phyloP scores from a whole-genome alignment of 2,888 invertebrate genomes.

The Clivina fossor region DNA sequence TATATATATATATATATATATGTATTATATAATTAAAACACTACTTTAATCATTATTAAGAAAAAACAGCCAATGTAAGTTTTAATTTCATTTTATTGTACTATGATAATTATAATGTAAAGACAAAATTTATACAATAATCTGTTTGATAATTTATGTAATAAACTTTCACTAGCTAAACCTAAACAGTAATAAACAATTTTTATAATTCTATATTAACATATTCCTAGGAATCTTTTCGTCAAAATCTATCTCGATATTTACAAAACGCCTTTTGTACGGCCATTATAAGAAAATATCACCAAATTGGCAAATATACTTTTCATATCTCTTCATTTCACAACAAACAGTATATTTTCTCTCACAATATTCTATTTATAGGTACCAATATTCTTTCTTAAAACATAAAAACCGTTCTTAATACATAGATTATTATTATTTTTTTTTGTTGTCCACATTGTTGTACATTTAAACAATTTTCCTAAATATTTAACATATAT shows the following conservation, averaged over 20 bases:
- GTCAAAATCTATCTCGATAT: slow-evolving; percentile 32
- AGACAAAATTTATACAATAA: slow-evolving; percentile 35
- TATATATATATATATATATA: no score
- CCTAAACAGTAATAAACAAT: slow-evolving; percentile 34
- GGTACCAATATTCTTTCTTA: slow-evolving; percentile 31
- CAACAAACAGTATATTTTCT: slow-evolving; percentile 30
- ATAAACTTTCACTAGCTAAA: slow-evolving; percentile 33
- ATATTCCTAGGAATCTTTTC: slow-evolving; percentile 34
- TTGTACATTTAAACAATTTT: slow-evolving; percentile 33
- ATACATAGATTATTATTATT: slow-evolving; percentile 27
- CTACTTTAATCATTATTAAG: background rate
- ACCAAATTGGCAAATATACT: slow-evolving; percentile 34
- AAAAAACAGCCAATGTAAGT: slow-evolving; percentile 1
- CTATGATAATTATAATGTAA: slow-evolving; percentile 34
- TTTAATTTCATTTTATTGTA: slow-evolving; percentile 31
- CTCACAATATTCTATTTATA: slow-evolving; percentile 28
- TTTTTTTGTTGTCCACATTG: slow-evolving; percentile 9
- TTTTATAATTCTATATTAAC: slow-evolving; percentile 33
- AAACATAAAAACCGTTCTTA: slow-evolving; percentile 31
- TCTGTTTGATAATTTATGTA: slow-evolving; percentile 34
- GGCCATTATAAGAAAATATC: slow-evolving; percentile 34
- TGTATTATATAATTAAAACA: background rate
- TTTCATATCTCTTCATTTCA: slow-evolving; percentile 20
- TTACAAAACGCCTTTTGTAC: slow-evolving; percentile 26
- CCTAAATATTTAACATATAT: slow-evolving; percentile 26